Conservation (phyloP, 1,140 invertebrate genomes). For the Drosophila bipectinata region DNA sequence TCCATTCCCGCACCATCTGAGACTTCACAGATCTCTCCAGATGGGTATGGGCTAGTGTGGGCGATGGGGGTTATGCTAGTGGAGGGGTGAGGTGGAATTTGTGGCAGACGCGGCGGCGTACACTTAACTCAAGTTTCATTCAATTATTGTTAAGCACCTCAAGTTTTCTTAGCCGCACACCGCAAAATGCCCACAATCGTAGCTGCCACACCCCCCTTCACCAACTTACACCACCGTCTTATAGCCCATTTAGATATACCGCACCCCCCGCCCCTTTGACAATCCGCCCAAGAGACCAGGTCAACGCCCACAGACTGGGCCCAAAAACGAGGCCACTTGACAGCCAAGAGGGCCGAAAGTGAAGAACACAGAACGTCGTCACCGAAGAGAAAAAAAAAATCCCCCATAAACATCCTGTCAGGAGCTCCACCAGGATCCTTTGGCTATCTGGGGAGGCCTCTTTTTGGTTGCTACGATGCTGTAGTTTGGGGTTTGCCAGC, state of each 20-base stretch:
- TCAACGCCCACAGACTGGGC: conserved; percentile 5
- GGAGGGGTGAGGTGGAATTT: too few species aligned
- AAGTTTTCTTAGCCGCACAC: conserved; percentile 78
- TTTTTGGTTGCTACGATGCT: neutral
- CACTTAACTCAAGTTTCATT: conserved; percentile 80
- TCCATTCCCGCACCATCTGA: conserved; percentile 1
- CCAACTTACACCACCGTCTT: neutral
- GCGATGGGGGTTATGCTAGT: conserved; percentile 1
- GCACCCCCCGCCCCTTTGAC: conserved; percentile 2
- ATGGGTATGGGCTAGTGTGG: neutral
- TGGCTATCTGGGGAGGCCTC: neutral
- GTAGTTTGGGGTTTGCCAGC: too few species aligned
- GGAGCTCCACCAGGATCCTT: conserved; percentile 9
- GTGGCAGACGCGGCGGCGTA: conserved; percentile 16
- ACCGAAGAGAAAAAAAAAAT: conserved; percentile 17
- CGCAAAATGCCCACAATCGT: conserved; percentile 51
- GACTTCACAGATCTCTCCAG: neutral
- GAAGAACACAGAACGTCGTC: conserved; percentile 9
- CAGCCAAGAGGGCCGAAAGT: conserved; percentile 8
- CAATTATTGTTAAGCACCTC: conserved; percentile 82
- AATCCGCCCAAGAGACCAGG: conserved; percentile 3
- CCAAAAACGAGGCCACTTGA: conserved; percentile 69
- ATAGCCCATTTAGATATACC: neutral
- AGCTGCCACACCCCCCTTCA: neutral
- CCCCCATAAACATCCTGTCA: conserved; percentile 48